Percentiles rank a stretch among this genome's conserved stretches.
Evolutionary conservation across 2,888 invertebrate species (phyloP).

Genomic region (Lycia hirtaria): DNA sequence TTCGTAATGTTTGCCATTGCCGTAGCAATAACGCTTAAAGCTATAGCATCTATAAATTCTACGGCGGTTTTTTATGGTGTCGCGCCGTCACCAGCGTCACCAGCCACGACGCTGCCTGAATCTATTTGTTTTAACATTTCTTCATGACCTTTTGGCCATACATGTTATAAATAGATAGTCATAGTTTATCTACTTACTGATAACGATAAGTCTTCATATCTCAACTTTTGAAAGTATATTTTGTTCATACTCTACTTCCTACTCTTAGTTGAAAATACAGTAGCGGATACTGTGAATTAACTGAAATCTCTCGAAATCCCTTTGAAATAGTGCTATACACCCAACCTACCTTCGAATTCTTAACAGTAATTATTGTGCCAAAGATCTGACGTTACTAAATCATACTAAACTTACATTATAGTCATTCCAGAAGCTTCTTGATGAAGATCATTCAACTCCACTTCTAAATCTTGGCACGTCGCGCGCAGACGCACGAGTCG

Average conservation of each 20-base stretch:
- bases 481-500: conserved; percentile 9
- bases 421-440: conserved; percentile 20
- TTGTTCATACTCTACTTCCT: too few species aligned
- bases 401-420: neutral
- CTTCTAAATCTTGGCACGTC: conserved; percentile 34
- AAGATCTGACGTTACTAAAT: conserved; percentile 9
- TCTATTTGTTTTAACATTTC: conserved; percentile 12
- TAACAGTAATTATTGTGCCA: conserved; percentile 12
- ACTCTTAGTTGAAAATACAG: too few species aligned
- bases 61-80: conserved; percentile 9
- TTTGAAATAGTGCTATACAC: neutral
- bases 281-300: too few species aligned
- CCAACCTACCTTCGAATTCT: conserved; percentile 1
- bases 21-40: neutral
- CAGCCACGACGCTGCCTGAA: conserved; percentile 10
- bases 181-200: neutral
- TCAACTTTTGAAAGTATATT: too few species aligned
- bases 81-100: neutral
- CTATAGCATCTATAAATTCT: neutral
- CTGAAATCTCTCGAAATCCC: neutral
- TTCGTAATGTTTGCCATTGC: neutral
- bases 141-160: conserved; percentile 22
- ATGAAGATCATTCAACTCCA: conserved; percentile 36
- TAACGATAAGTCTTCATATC: neutral
- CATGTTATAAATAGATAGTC: neutral